Evolutionary conservation across 2,888 invertebrate species (phyloP), one percentile per base, ranked within the genome.

Genomic region (Phortica okadai): DNA sequence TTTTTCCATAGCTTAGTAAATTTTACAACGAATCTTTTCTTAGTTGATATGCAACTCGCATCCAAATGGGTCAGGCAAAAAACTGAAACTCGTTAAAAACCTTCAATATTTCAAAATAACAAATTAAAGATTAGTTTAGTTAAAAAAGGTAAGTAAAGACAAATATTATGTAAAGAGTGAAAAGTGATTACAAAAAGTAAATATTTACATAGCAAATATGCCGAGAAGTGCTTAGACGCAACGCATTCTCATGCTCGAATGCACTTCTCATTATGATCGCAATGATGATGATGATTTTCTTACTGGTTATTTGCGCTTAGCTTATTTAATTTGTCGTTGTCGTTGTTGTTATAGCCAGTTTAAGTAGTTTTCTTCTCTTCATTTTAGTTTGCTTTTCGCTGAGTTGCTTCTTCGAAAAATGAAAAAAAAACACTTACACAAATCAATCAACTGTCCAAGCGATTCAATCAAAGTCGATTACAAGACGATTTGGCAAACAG

Each of bases 381-480:
- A 50, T 50, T 50, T 50, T 11, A 50, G 50, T 50, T 50, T 50
- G 50, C 6, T 50, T 50, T 21, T 21, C 21, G 21, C 21, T 21
- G 21, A 21, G 21, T 21, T 21, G 21, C 21, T 21, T 14, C 14
- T 50, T 50, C 50, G 50, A 8, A 50, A 50, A 50, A 2, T 5
- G 2, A 14, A 50, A 14, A 11, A 50, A 11, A 50, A 6, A 10
- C n/a, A 45, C 10, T 25, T 64, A 41, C 10, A 33, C 66, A 66
- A 66, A 66, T 42, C 66, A 66, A 66, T 66, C 66, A 66, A 42
- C 42, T 41, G 41, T 66, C 66, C 41, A 66, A 66, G 25, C 6
- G 10, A 25, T 25, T 62, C 62, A 62, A 25, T 25, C 62, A n/a
- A 59, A 16, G 21, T 59, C 25, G 59, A 59, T 59, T n/a, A 59